Base-by-base conservation (phyloP, 1,140 invertebrate genomes). In the Trachymyrmex cornetzi region DNA sequence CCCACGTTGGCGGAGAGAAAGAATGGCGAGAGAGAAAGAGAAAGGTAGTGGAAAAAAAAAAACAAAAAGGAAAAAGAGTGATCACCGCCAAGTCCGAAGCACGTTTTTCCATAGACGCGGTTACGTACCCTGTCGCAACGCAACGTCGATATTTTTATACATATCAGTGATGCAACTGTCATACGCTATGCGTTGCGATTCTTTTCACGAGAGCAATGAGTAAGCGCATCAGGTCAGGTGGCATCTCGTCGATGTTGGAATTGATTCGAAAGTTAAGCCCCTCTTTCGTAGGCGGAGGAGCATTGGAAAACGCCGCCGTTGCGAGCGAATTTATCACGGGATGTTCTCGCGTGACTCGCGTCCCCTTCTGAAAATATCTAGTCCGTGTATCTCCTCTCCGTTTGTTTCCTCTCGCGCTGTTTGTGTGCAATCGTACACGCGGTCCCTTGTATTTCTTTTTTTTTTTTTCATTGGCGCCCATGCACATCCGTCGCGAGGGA, bases 181-280 rank as follows among this genome's bases (percentile, higher is more conserved):
- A n/a, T 38, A 48, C 22, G 22, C 50, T 59, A 12, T 50, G 50
- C 66, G 34, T n/a, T 50, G 79, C 63, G 77, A 69, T 27, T 50
- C 63, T 22, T 19, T n/a, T 34, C 11, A 22, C 53, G 61, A 75
- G 69, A 66, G 75, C 85, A 57, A 81, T 34, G 75, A 50, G 87
- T 61, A 82, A 61, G 55, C 72, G 79, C 64, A 61, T 69, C 22
- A 27, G 66, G 38, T 88, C 86, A 63, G 88, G 71, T 64, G 79
- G 71, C 44, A 63, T 30, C 48, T 34, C 48, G 72, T 64, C 72
- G 72, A 63, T 50, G 77, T 34, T 53, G 87, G 57, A 86, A 89
- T 88, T 86, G 88, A 89, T 86, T 89, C 67, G 82, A 55, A 69
- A 86, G 74, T 66, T 86, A 79, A 86, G 75, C 44, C n/a, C 59